Conservation (phyloP, 2,113 vertebrate genomes). For the Pluvialis apricaria region DNA sequence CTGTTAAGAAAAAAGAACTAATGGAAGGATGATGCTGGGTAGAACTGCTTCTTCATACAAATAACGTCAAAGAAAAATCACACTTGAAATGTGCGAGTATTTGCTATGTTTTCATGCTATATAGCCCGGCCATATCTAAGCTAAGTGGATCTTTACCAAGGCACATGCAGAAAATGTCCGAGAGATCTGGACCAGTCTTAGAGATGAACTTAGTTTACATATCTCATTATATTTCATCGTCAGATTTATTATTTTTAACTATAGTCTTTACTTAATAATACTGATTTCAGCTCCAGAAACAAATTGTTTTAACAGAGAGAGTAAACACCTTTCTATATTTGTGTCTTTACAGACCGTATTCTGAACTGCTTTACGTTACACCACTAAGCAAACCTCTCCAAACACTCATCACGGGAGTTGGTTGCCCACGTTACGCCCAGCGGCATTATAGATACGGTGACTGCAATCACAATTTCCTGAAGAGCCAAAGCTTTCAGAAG, state of each 20-base stretch:
- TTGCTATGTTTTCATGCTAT: not conserved
- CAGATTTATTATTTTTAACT: not conserved
- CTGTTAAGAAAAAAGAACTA: not conserved
- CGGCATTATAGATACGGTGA: not conserved
- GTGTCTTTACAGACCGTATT: not conserved
- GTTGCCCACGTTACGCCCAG: not conserved
- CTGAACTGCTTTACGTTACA: not conserved
- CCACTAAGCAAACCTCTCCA: not conserved
- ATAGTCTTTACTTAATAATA: not conserved
- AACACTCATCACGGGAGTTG: not conserved
- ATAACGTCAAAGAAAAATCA: not conserved
- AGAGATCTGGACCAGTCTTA: not conserved
- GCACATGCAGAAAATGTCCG: accelerated
- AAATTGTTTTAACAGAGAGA: not conserved
- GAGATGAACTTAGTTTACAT: accelerated
- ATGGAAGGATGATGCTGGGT: too few species aligned
- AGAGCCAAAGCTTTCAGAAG: not conserved
- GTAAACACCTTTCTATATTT: not conserved
- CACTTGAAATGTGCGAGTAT: not conserved
- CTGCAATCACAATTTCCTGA: not conserved
- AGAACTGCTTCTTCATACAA: not conserved
- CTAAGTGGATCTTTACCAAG: not conserved
- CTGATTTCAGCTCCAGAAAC: not conserved
- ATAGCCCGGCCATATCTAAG: not conserved
- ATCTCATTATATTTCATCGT: not conserved